A percentile compares a stretch with the other conserved stretches of the same genome.
Conservation (phyloP, 2,888 invertebrate species). For the Poecilobothrus nobilitatus region DNA sequence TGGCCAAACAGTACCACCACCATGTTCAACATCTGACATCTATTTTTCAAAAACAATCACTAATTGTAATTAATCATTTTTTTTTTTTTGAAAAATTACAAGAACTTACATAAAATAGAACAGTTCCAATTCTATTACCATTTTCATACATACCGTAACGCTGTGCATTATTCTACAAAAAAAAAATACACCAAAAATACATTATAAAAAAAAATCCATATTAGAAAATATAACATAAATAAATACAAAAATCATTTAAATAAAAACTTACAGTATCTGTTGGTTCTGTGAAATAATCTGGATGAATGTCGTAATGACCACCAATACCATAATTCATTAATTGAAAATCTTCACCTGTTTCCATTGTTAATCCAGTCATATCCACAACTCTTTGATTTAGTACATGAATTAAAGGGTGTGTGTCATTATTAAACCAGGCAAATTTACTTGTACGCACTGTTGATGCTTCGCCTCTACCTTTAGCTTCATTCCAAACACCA, state of each 20-base stretch:
- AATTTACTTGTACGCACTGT: constrained; percentile 34
- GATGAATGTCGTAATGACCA: constrained; percentile 35
- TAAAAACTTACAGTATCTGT: neutral
- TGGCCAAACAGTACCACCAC: constrained; percentile 98
- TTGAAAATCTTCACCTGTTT: constrained; percentile 33
- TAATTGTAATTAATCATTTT: too few relatives aligned
- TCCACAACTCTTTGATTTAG: constrained; percentile 32
- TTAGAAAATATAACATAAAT: too few relatives aligned
- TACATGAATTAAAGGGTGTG: constrained; percentile 23
- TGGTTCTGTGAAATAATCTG: constrained; percentile 33
- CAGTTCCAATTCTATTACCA: constrained; percentile 40
- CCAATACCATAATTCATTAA: constrained; percentile 39
- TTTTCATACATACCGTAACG: neutral
- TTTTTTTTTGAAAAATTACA: neutral
- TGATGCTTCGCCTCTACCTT: constrained; percentile 20
- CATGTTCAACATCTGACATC: constrained; percentile 94
- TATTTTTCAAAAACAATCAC: constrained; percentile 49
- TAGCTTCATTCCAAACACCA: constrained; percentile 27
- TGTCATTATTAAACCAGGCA: constrained; percentile 32
- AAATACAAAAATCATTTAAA: too few relatives aligned
- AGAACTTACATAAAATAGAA: constrained; percentile 39
- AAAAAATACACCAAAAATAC: too few relatives aligned
- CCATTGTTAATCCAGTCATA: constrained; percentile 34
- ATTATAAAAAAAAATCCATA: too few relatives aligned
- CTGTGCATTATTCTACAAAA: too few relatives aligned